Conservation (phyloP, 1,140 invertebrate genomes). For the Formica selysi region DNA sequence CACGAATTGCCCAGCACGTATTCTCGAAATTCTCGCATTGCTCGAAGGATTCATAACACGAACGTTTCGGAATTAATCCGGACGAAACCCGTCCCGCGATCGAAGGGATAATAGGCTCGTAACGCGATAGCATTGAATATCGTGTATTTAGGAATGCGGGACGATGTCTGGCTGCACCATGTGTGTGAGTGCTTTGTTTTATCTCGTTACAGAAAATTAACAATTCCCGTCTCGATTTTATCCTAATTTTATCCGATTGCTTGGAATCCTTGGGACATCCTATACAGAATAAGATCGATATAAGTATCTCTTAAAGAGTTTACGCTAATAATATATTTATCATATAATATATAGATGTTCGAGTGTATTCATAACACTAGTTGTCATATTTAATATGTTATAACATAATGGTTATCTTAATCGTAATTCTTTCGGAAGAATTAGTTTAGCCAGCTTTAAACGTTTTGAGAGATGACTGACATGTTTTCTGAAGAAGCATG, state of each 20-base stretch:
- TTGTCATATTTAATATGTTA: background rate
- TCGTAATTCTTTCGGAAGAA: background rate
- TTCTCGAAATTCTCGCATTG: background rate
- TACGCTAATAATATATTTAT: background rate
- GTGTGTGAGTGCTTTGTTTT: background rate
- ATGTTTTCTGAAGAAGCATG: slow-evolving; percentile 76
- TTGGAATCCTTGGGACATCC: background rate
- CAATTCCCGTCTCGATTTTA: background rate
- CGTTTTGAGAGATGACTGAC: slow-evolving; percentile 78
- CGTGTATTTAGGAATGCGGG: background rate
- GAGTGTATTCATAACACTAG: background rate
- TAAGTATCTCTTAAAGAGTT: background rate
- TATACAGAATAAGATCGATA: background rate
- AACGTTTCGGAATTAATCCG: background rate
- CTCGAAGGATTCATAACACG: background rate
- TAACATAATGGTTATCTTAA: background rate
- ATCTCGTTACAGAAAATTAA: background rate
- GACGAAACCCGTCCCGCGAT: background rate
- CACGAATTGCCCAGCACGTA: slow-evolving; percentile 67
- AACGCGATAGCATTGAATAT: slow-evolving; percentile 1
- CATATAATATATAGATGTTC: background rate
- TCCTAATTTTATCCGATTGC: background rate
- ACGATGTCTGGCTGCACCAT: background rate
- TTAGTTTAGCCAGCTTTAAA: slow-evolving; percentile 74
- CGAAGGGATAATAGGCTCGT: slow-evolving; percentile 12